Percentiles rank a stretch among this genome's conserved stretches.
Conservation (phyloP, 1,140 invertebrate genomes). For the Aphis craccivora region DNA sequence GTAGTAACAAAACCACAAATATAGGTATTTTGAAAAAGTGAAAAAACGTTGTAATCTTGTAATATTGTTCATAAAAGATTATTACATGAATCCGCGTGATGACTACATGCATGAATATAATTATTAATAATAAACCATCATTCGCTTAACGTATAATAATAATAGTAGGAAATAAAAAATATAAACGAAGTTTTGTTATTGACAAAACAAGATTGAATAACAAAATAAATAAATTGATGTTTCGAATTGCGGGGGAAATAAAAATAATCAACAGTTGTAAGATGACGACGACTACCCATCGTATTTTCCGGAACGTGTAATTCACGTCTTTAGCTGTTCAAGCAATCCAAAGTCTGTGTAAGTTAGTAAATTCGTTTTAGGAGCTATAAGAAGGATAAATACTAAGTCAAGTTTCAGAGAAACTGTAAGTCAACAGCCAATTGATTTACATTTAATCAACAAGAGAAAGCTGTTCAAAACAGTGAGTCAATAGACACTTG, state of each 20-base stretch:
- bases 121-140: not conserved
- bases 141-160: not conserved
- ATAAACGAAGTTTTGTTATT: not conserved
- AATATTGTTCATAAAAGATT: not conserved
- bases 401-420: not conserved
- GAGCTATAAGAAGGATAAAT: not conserved
- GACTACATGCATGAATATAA: not conserved
- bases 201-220: not conserved
- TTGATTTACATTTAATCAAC: slow-evolving; percentile 18
- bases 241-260: not conserved
- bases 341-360: not conserved
- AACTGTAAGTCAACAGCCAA: not conserved
- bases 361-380: not conserved
- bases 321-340: not conserved
- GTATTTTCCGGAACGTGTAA: not conserved
- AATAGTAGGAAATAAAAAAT: not conserved
- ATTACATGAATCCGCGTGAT: not conserved
- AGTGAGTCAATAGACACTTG: not conserved
- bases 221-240: slow-evolving; percentile 19
- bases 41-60: not conserved
- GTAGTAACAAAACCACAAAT: not conserved
- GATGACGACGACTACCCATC: not conserved
- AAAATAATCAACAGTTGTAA: not conserved
- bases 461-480: not conserved
- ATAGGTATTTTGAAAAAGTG: not conserved